Percentiles rank a stretch among this genome's conserved stretches.
phyloP scores from a whole-genome alignment of 1,140 invertebrate genomes.

The Steinernema feltiae region DNA sequence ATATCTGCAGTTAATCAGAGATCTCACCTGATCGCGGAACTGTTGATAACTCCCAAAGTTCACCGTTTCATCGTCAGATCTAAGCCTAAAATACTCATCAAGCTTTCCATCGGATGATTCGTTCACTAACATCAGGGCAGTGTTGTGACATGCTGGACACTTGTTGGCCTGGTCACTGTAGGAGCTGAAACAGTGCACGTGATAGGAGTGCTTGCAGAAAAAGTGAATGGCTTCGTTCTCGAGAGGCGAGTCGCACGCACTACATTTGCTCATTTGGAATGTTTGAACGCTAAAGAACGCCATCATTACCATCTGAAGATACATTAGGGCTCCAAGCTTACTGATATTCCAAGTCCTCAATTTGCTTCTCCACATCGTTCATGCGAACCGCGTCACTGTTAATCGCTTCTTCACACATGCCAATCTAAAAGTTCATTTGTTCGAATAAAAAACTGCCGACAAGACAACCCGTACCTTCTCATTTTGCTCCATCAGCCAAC shows the following conservation, averaged over 20 bases:
- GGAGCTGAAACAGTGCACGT: slow-evolving; percentile 36
- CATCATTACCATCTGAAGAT: not conserved
- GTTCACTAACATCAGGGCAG: not conserved
- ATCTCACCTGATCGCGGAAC: not conserved
- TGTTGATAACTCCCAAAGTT: not conserved
- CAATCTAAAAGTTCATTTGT: slow-evolving; percentile 5
- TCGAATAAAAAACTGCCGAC: slow-evolving; percentile 10
- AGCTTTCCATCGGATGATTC: not conserved
- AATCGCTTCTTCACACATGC: slow-evolving; percentile 10
- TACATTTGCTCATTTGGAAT: slow-evolving; percentile 37
- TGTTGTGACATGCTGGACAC: slow-evolving; percentile 32
- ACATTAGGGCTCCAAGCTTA: slow-evolving; percentile 13
- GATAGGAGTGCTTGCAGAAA: slow-evolving; percentile 39
- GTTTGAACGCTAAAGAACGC: slow-evolving; percentile 34
- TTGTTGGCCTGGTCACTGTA: slow-evolving; percentile 30
- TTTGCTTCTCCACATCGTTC: slow-evolving; percentile 36
- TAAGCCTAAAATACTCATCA: not conserved
- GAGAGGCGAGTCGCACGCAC: slow-evolving; percentile 31
- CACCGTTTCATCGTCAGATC: not conserved
- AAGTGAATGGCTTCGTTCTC: slow-evolving; percentile 39
- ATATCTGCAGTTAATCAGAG: not conserved
- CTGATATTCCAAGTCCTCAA: slow-evolving; percentile 35
- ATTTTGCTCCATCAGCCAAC: slow-evolving; percentile 49
- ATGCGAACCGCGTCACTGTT: slow-evolving; percentile 16
- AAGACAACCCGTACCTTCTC: slow-evolving; percentile 33